Base-by-base conservation (phyloP, 2,888 invertebrate species). In the Cheilosia urbana region DNA sequence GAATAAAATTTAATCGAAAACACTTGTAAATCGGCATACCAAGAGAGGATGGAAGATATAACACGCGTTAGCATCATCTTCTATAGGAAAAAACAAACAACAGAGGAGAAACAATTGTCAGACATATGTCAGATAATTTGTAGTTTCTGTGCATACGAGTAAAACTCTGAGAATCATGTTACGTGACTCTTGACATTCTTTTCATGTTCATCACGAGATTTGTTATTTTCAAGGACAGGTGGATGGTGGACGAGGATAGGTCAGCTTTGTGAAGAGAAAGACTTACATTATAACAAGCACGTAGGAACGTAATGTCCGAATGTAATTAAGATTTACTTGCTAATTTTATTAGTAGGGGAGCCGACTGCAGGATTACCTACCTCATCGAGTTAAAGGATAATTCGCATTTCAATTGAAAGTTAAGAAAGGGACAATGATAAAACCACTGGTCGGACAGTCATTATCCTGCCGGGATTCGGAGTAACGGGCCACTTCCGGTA, bases 151-250 rank as follows among this genome's bases (percentile, higher is more conserved):
- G 58, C 68, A 73, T 63, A 53, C 30, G 9, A 30, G 30, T 9
- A 30, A 19, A 24, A 55, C 47, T 60, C 68, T 62, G 73, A 51
- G 63, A 69, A 58, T 63, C 63, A 45, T 58, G 45, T 65, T 79
- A 80, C 79, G 75, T 84, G 84, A 80, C 84, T 75, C 69, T 79
- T 77, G 78, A 68, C 68, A 68, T 83, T 72, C 47, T 30, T 57
- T 83, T 72, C 11, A 24, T 15, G 5, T 72, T 71, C 47, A 17
- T 55, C 27, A 75, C n/a, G 27, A 55, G 55, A 53, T 65, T 49
- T 76, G 40, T 17, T 37, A 13, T 72, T 60, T 71, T 72, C n/a
- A 47, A 58, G 47, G 40, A 66, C 57, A 58, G 27, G 47, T 51
- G 42, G 57, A 65, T 37, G 34, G 4, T 0, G 19, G 4, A 5